phyloP scores from a whole-genome alignment of 2,888 invertebrate genomes.

The Cybosia mesomella region DNA sequence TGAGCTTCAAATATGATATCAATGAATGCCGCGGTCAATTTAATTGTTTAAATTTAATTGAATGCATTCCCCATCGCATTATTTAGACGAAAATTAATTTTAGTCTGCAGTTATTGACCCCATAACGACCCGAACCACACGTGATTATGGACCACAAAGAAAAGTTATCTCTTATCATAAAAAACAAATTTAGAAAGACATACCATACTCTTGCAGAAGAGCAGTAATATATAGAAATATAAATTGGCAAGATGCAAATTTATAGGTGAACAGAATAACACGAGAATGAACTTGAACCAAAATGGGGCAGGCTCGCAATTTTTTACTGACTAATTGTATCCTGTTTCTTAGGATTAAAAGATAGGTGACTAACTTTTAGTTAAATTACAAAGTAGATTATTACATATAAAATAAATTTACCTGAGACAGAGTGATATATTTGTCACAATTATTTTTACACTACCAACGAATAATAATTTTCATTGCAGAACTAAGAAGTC shows the following conservation, averaged over 20 bases:
- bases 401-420: slow-evolving; percentile 74
- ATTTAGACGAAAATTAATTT: slow-evolving; percentile 58
- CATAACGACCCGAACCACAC: slow-evolving; percentile 82
- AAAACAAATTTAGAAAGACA: slow-evolving; percentile 15
- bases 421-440: slow-evolving; percentile 79
- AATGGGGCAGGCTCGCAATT: slow-evolving; percentile 72
- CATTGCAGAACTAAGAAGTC: slow-evolving; percentile 77
- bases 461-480: slow-evolving; percentile 83
- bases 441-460: slow-evolving; percentile 87
- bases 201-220: slow-evolving; percentile 2
- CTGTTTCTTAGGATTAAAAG: slow-evolving; percentile 37
- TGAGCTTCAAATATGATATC: not conserved
- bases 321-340: slow-evolving; percentile 52
- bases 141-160: slow-evolving; percentile 80
- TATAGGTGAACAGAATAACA: slow-evolving; percentile 65
- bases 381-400: slow-evolving; percentile 37
- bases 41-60: not conserved
- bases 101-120: slow-evolving; percentile 83
- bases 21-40: not conserved
- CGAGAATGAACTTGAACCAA: slow-evolving; percentile 76
- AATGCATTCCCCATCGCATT: slow-evolving; percentile 24
- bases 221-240: slow-evolving; percentile 12
- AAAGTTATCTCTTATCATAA: slow-evolving; percentile 32
- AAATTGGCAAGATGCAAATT: slow-evolving; percentile 26
- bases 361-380: slow-evolving; percentile 33